phyloP scores from a whole-genome alignment of 2,113 vertebrate species.

The Cisticola juncidis region DNA sequence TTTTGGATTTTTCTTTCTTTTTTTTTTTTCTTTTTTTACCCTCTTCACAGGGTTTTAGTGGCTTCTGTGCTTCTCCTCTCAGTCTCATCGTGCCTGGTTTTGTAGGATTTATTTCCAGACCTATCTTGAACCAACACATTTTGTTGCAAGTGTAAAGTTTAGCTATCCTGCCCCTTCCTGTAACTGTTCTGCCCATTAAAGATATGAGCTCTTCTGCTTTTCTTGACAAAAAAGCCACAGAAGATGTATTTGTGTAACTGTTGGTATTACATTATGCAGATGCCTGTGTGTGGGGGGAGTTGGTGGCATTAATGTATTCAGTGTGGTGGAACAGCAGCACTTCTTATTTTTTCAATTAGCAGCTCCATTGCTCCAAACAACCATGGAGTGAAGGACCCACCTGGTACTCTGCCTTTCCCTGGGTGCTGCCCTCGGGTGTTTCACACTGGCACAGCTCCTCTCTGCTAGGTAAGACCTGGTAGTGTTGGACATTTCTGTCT shows the following conservation, averaged over 20 bases:
- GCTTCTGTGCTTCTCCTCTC: background rate
- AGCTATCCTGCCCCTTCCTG: background rate
- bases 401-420: background rate
- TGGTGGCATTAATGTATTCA: background rate
- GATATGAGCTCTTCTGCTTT: background rate
- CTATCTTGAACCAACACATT: background rate
- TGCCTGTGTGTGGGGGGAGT: background rate
- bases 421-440: rapidly evolving
- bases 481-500: background rate
- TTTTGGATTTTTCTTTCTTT: background rate
- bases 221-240: background rate
- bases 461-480: conserved; percentile 35
- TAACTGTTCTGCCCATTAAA: background rate
- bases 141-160: background rate
- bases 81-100: background rate
- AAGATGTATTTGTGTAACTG: background rate
- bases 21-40: background rate
- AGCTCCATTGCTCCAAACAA: background rate
- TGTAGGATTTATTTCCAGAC: background rate
- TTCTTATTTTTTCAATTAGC: background rate
- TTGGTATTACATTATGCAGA: background rate
- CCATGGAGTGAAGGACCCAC: background rate
- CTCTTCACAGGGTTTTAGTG: rapidly evolving
- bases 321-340: background rate
- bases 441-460: background rate